Evolutionary conservation across 2,113 vertebrate species (phyloP).

Genomic region (Nannobrachium achirus): DNA sequence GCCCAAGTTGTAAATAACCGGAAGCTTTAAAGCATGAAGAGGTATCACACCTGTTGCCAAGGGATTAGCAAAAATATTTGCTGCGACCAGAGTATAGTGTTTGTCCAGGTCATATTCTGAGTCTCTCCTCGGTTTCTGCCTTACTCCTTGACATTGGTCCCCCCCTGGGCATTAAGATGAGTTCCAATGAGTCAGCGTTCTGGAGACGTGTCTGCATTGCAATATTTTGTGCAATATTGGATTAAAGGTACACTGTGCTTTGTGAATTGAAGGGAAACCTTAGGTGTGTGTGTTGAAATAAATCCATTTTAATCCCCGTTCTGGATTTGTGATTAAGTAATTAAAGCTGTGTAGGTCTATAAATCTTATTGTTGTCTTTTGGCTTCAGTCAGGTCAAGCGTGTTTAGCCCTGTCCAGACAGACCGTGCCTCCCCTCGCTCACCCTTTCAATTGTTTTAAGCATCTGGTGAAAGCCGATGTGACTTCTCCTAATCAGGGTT

Average conservation of each 20-base stretch:
- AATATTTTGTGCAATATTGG: slow-evolving; percentile 52
- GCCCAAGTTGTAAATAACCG: slow-evolving; percentile 46
- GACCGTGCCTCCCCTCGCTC: slow-evolving; percentile 66
- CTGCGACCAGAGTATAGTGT: slow-evolving; percentile 37
- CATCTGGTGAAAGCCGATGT: slow-evolving; percentile 71
- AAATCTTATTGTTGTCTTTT: slow-evolving; percentile 45
- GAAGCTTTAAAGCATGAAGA: slow-evolving; percentile 64
- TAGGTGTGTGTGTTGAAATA: slow-evolving; percentile 31
- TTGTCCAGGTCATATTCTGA: slow-evolving; percentile 59
- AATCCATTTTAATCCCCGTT: slow-evolving; percentile 33
- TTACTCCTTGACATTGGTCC: slow-evolving; percentile 25
- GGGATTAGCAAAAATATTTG: slow-evolving; percentile 57
- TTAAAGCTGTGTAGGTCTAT: slow-evolving; percentile 33
- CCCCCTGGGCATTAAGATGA: slow-evolving; percentile 40
- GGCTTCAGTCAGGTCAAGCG: slow-evolving; percentile 16
- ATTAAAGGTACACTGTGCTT: slow-evolving; percentile 41
- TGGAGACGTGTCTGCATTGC: slow-evolving; percentile 57
- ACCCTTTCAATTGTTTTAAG: slow-evolving; percentile 78
- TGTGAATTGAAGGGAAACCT: slow-evolving; percentile 28
- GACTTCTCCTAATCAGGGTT: slow-evolving; percentile 81
- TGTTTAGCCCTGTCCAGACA: slow-evolving; percentile 48
- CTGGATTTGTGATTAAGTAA: slow-evolving; percentile 34
- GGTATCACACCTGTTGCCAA: slow-evolving; percentile 56
- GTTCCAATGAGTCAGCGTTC: slow-evolving; percentile 46
- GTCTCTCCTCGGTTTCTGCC: neutral